Base-by-base conservation (phyloP, 1,140 invertebrate species). In the Ostrea edulis region DNA sequence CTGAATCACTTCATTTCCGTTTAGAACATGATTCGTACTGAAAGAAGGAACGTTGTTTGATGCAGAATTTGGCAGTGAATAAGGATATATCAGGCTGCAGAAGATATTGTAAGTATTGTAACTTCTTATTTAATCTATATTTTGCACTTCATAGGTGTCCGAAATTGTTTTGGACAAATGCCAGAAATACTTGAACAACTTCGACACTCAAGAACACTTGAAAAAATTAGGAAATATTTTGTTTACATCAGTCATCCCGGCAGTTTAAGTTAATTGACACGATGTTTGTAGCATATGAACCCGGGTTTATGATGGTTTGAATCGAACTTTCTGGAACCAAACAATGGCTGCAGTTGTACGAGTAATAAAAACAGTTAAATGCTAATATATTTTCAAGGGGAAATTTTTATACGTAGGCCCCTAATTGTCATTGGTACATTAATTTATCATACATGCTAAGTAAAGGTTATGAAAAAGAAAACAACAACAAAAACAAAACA, bases 1-100 rank as follows among this genome's bases (percentile, higher is more conserved):
- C 68, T 35, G 8, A 77, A 77, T 29, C 29, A 4, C 68, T 9
- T 25, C 68, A 77, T 77, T 77, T 77, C 68, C 68, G 68, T 29
- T 77, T 29, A 7, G 55, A 62, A 77, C 68, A 77, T 14, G 22
- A 77, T 77, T 77, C 68, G 68, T 77, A 22, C 12, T 29, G 68
- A 8, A 35, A 77, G 25, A 77, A 35, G 68, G 68, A 77, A 77
- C 68, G 25, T 77, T 25, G 12, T 35, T 77, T 77, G 68, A 35
- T 4, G n/a, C 20, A 2, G 29, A 77, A 29, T 11, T 77, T 77
- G 25, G 8, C 68, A 77, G 29, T 25, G 12, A 44, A 35, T 29
- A 77, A 29, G 25, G 25, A 35, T 35, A 35, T 77, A 77, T 29
- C 68, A 77, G 68, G 12, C 22, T 29, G 29, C 68, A 29, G 29